Evolutionary conservation across 2,888 invertebrate species (phyloP), one percentile per base, ranked within the genome.

Genomic region (Sicus ferrugineus): DNA sequence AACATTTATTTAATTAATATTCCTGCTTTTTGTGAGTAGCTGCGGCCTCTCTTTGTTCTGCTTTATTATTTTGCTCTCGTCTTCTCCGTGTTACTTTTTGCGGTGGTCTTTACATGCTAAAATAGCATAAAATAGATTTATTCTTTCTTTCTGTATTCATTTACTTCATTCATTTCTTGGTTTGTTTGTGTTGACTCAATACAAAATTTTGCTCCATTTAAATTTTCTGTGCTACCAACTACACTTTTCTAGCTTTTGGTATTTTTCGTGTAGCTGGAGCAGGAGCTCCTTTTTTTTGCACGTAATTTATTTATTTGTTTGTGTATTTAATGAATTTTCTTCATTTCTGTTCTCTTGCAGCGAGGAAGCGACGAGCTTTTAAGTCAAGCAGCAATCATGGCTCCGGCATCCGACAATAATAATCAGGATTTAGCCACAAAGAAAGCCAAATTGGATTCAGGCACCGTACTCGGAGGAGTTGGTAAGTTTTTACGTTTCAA

Each of bases 281-380:
- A 23, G n/a, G n/a, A n/a, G 16, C 50, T 16, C 14, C 21, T 52
- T 50, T 30, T 28, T 38, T 9, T 19, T 34, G 31, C 28, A 21
- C 31, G 34, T 34, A 31, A 52, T 50, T 64, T 52, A 50, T 54
- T 58, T 67, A 34, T 67, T 67, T 67, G 48, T 30, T 59, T 65
- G 54, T 54, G 52, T 65, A 54, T 65, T 54, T 65, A 65, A 65
- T 34, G 42, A 67, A 30, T 31, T 58, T 42, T 1, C 19, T 64
- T 48, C 50, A 28, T 61, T 38, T 34, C 23, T 2, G 11, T 61
- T 72, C 66, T 75, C 65, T 68, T 91, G 66, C 92, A 97, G 97
- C 93, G 97, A 89, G 96, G 96, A 89, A 96, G 96, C 87, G 97
- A 97, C 92, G 96, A 97, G 90, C 92, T 97, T 88, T 90, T 96